A percentile compares a stretch with the other conserved stretches of the same genome.
These are phyloP conservation scores for Sceloporus undulatus DNA, from an alignment of 2,113 vertebrate genomes.

Conservation along the genomic window DNA sequence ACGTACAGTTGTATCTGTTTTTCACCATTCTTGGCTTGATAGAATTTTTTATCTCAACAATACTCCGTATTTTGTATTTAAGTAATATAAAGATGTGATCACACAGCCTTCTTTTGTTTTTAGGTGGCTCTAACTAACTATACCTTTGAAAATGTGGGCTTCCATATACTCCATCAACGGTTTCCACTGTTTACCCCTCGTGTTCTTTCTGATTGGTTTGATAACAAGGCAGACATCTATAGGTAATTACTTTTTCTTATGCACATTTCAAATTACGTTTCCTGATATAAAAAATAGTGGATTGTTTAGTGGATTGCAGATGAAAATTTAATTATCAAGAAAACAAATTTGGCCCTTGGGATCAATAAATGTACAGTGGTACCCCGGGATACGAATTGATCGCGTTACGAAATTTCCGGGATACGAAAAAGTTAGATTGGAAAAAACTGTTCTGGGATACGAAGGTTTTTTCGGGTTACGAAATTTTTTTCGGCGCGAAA, in stretches of 20 bases:
- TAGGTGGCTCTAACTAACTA: constrained; percentile 95
- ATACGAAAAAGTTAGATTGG: too few relatives aligned
- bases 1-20: not conserved
- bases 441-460: too few relatives aligned
- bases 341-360: not conserved
- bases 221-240: constrained; percentile 92
- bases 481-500: too few relatives aligned
- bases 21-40: not conserved
- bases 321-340: too few relatives aligned
- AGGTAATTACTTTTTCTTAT: constrained; percentile 81
- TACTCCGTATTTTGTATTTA: not conserved
- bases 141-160: constrained; percentile 97
- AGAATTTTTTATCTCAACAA: not conserved
- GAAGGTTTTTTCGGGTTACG: too few relatives aligned
- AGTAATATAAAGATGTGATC: constrained; percentile 9
- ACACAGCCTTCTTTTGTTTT: constrained; percentile 31
- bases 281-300: not conserved
- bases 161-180: constrained; percentile 96
- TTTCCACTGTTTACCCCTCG: constrained; percentile 92
- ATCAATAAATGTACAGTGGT: not conserved
- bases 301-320: too few relatives aligned
- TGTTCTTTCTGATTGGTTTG: constrained; percentile 97
- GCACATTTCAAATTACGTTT: constrained; percentile 40
- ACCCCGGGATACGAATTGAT: too few relatives aligned
- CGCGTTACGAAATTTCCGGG: too few relatives aligned